These are phyloP conservation scores for Uropsilus gracilis DNA, from an alignment of 2,113 vertebrate species.

Conservation along the genomic window DNA sequence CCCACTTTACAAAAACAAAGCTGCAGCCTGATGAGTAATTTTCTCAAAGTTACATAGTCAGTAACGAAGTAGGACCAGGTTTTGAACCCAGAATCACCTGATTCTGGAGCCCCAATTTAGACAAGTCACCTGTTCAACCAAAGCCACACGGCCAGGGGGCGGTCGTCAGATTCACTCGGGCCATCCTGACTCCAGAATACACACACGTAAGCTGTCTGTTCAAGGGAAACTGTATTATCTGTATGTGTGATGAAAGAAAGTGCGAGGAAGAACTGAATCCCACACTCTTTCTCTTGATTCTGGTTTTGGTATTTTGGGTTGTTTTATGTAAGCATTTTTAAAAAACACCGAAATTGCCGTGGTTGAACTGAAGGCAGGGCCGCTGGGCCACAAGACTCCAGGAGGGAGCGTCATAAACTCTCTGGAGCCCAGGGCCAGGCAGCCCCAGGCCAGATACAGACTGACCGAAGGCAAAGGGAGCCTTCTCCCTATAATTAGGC, in stretches of 20 bases:
- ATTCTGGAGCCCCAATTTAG: background rate
- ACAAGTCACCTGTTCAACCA: background rate
- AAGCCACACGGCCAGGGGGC: background rate
- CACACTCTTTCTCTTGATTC: background rate
- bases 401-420: background rate
- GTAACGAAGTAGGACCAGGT: background rate
- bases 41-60: conserved; percentile 43
- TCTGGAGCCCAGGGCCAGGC: background rate
- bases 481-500: background rate
- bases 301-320: conserved; percentile 52
- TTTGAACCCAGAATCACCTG: conserved; percentile 26
- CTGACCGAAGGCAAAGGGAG: background rate
- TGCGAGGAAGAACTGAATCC: conserved; percentile 17
- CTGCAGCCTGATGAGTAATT: conserved; percentile 43
- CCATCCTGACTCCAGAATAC: background rate
- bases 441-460: background rate
- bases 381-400: background rate
- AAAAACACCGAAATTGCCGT: background rate
- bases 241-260: conserved; percentile 47
- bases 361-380: conserved; percentile 10
- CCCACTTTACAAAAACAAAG: conserved; percentile 41
- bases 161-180: background rate
- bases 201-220: background rate
- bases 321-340: conserved; percentile 11
- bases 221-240: conserved; percentile 1